phyloP scores from a whole-genome alignment of 1,140 invertebrate genomes.

The Drosophila pseudoobscura region DNA sequence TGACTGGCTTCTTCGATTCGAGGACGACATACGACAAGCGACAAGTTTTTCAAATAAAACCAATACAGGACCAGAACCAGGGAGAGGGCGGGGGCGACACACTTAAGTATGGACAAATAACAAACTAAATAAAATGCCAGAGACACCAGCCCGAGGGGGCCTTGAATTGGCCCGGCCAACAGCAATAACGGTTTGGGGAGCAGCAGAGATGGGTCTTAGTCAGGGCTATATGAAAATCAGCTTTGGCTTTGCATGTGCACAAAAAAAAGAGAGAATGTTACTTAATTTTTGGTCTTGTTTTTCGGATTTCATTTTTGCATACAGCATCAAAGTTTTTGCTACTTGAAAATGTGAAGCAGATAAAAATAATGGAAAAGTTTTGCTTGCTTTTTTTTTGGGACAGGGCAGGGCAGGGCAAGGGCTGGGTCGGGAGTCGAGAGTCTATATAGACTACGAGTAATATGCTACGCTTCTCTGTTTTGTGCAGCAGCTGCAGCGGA shows the following conservation, averaged over 20 bases:
- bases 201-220: constrained; percentile 16
- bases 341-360: constrained; percentile 77
- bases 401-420: neutral
- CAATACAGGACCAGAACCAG: constrained; percentile 53
- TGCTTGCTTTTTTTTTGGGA: constrained; percentile 50
- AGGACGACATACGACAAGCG: constrained; percentile 77
- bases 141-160: constrained; percentile 58
- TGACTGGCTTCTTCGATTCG: constrained; percentile 66
- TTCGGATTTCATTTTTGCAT: constrained; percentile 59
- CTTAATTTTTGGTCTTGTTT: constrained; percentile 75
- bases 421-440: constrained; percentile 11
- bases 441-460: constrained; percentile 52
- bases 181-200: constrained; percentile 57
- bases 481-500: constrained; percentile 49
- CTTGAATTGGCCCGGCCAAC: constrained; percentile 50
- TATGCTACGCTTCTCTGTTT: constrained; percentile 36
- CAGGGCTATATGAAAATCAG: constrained; percentile 64
- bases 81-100: constrained; percentile 47
- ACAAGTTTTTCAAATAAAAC: constrained; percentile 78
- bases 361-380: constrained; percentile 81
- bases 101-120: constrained; percentile 81
- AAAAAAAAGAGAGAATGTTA: constrained; percentile 42
- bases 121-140: constrained; percentile 77
- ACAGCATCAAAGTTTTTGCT: constrained; percentile 73
- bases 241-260: constrained; percentile 62